A percentile compares a stretch with the other conserved stretches of the same genome.
Evolutionary conservation across 1,140 invertebrate species (phyloP).

Genomic region (Bombus vancouverensis): DNA sequence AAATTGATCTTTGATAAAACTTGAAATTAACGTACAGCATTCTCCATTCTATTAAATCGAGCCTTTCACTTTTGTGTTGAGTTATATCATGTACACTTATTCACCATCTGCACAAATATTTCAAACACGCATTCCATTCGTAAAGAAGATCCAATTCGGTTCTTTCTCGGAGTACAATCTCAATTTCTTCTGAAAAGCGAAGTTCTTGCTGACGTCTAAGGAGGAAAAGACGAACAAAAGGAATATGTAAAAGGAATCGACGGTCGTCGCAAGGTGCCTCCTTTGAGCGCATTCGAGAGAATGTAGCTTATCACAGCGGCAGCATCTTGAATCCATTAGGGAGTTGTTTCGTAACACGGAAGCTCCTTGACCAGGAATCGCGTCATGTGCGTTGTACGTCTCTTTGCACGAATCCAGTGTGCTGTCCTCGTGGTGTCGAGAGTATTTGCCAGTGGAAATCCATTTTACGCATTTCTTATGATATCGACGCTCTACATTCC

Average conservation of each 20-base stretch:
- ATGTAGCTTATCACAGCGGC: constrained; percentile 69
- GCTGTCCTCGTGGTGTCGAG: neutral
- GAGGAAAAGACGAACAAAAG: constrained; percentile 9
- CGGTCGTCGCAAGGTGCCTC: constrained; percentile 44
- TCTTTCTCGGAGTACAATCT: neutral
- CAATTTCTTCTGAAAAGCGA: neutral
- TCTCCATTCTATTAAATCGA: neutral
- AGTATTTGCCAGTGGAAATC: constrained; percentile 15
- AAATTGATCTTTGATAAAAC: neutral
- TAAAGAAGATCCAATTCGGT: neutral
- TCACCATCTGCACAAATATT: neutral
- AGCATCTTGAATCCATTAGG: constrained; percentile 72
- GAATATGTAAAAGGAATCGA: constrained; percentile 59
- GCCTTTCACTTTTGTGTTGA: neutral
- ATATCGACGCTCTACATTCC: neutral
- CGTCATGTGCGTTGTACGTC: constrained; percentile 71
- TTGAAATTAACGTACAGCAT: neutral
- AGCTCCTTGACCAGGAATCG: constrained; percentile 73
- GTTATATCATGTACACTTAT: neutral
- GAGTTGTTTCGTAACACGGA: constrained; percentile 65
- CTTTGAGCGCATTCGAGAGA: constrained; percentile 61
- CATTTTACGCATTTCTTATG: neutral
- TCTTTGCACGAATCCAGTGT: constrained; percentile 14
- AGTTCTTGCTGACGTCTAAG: neutral
- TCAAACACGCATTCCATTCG: neutral